These are phyloP conservation scores for Chitala chitala DNA, from an alignment of 2,113 vertebrate species.

Conservation along the genomic window DNA sequence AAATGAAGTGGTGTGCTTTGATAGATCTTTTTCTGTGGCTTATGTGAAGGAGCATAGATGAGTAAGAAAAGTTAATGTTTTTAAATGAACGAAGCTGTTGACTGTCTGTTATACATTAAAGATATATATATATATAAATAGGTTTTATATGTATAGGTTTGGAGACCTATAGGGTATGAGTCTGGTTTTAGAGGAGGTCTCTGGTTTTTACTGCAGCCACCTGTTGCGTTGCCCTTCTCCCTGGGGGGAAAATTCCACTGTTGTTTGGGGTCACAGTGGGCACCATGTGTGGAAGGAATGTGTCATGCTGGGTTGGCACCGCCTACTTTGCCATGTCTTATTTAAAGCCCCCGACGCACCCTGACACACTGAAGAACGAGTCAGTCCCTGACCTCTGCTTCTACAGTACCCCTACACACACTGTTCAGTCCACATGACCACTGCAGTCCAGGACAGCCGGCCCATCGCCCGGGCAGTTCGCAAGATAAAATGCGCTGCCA, in stretches of 20 bases:
- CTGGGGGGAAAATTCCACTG: conserved; percentile 45
- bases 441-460: conserved; percentile 36
- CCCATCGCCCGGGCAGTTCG: conserved; percentile 47
- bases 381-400: conserved; percentile 20
- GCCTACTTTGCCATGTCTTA: conserved; percentile 42
- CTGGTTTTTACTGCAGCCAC: conserved; percentile 46
- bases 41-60: no score
- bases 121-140: conserved; percentile 24
- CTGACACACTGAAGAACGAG: conserved; percentile 30
- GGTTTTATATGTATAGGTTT: no score
- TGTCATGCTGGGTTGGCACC: conserved; percentile 44
- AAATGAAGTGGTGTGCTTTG: no score
- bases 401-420: conserved; percentile 30
- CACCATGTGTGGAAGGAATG: conserved; percentile 39
- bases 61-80: no score
- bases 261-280: conserved; percentile 24
- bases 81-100: neutral
- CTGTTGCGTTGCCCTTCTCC: conserved; percentile 53
- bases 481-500: conserved; percentile 57
- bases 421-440: conserved; percentile 42
- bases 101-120: conserved; percentile 26
- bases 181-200: conserved; percentile 19
- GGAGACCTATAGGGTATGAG: no score
- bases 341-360: conserved; percentile 49
- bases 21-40: no score